phyloP scores from a whole-genome alignment of 92 coral and sea anemone species.

The Actinernus sp. region DNA sequence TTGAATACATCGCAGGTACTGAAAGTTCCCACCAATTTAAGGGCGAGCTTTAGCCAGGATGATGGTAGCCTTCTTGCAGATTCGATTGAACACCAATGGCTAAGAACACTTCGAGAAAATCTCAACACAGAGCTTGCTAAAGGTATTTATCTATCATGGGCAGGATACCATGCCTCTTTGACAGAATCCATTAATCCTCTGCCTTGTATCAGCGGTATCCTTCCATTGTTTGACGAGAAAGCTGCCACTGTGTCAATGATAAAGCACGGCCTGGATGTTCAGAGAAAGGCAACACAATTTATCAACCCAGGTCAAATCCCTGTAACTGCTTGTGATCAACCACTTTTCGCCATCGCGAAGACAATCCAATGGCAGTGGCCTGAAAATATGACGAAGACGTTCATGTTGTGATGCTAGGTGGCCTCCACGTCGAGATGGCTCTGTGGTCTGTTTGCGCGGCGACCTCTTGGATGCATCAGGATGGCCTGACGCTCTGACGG shows the following conservation, averaged over 20 bases:
- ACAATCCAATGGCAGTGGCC: conserved; percentile 24
- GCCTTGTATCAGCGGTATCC: not conserved
- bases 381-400: conserved; percentile 65
- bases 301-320: conserved; percentile 23
- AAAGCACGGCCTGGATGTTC: conserved; percentile 12
- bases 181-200: not conserved
- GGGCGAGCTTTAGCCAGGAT: no score
- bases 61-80: no score
- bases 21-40: no score
- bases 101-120: no score
- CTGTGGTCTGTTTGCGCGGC: conserved; percentile 54
- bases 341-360: conserved; percentile 24
- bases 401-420: conserved; percentile 68
- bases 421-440: conserved; percentile 65
- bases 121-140: not conserved
- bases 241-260: conserved; percentile 16
- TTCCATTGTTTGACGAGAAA: conserved; percentile 18
- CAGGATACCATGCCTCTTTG: conserved; percentile 3
- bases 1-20: not conserved
- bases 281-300: not conserved
- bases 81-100: no score
- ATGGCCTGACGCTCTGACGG: conserved; percentile 46
- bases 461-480: conserved; percentile 74
- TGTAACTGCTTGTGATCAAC: conserved; percentile 13
- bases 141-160: not conserved